A percentile compares a stretch with the other conserved stretches of the same genome.
phyloP scores from a whole-genome alignment of 2,113 vertebrate genomes.

The Heterotilapia buettikoferi region DNA sequence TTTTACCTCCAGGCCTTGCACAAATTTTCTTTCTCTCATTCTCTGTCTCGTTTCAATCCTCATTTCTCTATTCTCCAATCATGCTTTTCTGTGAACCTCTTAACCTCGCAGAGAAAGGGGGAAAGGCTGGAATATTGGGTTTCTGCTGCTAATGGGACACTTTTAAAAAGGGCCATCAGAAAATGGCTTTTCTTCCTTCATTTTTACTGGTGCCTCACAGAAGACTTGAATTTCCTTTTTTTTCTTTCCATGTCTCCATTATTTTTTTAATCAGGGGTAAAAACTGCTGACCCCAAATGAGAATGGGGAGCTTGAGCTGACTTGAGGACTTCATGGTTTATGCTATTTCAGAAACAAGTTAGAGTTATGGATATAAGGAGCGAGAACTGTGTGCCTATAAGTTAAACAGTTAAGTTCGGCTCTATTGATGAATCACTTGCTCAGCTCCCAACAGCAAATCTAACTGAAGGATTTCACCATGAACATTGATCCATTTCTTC shows the following conservation, averaged over 20 bases:
- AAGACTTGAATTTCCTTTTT: slow-evolving; percentile 3
- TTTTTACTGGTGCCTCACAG: slow-evolving; percentile 5
- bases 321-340: not conserved
- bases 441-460: not conserved
- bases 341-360: not conserved
- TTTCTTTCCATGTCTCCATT: not conserved
- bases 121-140: slow-evolving; percentile 36
- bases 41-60: not conserved
- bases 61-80: slow-evolving; percentile 18
- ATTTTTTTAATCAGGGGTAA: not conserved
- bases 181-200: slow-evolving; percentile 1
- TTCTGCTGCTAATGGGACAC: slow-evolving; percentile 45
- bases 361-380: not conserved
- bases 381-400: not conserved
- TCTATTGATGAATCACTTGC: not conserved
- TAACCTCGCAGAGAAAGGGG: slow-evolving; percentile 25
- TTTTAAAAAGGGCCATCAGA: slow-evolving; percentile 32
- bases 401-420: not conserved
- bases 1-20: not conserved
- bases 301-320: not conserved
- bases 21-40: not conserved
- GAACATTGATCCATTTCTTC: not conserved
- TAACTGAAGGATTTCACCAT: not conserved
- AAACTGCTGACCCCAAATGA: not conserved
- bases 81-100: slow-evolving; percentile 32